Evolutionary conservation across 2,113 vertebrate genomes (phyloP).

Genomic region (Illadopsis cleaveri): DNA sequence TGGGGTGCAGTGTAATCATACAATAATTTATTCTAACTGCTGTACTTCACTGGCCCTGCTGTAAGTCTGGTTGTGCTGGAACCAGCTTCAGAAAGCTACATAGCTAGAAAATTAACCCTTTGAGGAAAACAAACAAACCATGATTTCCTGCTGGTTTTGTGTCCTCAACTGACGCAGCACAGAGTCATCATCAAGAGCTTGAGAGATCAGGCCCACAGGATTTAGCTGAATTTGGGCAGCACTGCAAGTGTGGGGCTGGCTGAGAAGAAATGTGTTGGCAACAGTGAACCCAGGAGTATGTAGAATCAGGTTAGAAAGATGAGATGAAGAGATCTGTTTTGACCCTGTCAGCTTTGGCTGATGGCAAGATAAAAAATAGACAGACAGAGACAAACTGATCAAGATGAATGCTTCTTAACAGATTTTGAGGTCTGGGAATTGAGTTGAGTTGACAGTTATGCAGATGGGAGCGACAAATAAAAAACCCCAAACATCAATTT

Average conservation of each 20-base stretch:
- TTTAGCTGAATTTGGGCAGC: not conserved
- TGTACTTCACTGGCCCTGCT: not conserved
- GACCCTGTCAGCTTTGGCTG: not conserved
- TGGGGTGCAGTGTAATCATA: not conserved
- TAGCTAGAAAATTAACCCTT: not conserved
- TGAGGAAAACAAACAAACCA: not conserved
- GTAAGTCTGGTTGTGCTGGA: not conserved
- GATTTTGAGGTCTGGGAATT: not conserved
- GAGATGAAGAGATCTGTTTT: not conserved
- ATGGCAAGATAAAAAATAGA: not conserved
- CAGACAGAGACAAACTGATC: not conserved
- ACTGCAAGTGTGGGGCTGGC: not conserved
- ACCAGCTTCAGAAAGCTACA: not conserved
- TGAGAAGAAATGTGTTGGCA: not conserved
- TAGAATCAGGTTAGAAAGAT: not conserved
- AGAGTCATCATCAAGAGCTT: not conserved
- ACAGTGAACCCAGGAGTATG: not conserved
- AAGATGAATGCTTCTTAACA: not conserved
- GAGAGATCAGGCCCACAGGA: not conserved
- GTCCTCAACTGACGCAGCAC: not conserved
- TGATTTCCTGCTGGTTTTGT: not conserved
- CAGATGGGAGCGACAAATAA: not conserved
- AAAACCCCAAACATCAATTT: not conserved
- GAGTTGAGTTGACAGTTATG: not conserved
- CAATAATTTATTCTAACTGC: not conserved